Evolutionary conservation across 2,888 invertebrate genomes (phyloP), one percentile per base, ranked within the genome.

Genomic region (Labia minor): DNA sequence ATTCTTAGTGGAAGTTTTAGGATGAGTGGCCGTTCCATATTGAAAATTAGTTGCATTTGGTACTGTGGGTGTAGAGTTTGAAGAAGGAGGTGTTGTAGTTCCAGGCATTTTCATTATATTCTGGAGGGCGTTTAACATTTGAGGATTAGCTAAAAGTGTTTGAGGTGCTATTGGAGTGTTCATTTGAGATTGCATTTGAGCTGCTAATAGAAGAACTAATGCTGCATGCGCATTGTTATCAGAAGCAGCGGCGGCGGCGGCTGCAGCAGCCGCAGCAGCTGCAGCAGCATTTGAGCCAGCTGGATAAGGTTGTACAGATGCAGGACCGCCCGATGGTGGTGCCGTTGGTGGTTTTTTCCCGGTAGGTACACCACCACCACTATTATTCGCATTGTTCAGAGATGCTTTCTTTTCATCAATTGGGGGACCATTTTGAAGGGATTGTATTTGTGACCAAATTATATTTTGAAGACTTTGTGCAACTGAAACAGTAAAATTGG

Each of bases 401-500:
- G 71, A 68, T 66, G 71, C 70, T 62, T 72, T 72, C 26, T 70
- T 71, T 62, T 67, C 66, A 67, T 69, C 69, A 61, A 72, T 70
- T 1, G 67, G 66, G 64, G 67, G 68, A 33, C 70, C 72, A 63
- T 70, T 74, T 68, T 77, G 76, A n/a, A 77, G 71, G 63, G 74
- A 74, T 69, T 77, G 77, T 21, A 78, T 77, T 71, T 78, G 78
- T 68, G 76, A 75, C 68, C 77, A 72, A 67, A 78, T 78, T 68
- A 78, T 78, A 67, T 76, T 77, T 71, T 78, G 77, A 20, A 78
- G 74, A 71, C 76, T 78, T 70, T 78, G 77, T 61, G 78, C 78
- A 73, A 78, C 78, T 78, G 73, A 49, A 72, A 72, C 61, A 33
- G n/a, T n/a, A n/a, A n/a, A n/a, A n/a, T n/a, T n/a, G n/a, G n/a